A percentile compares a stretch with the other conserved stretches of the same genome.
phyloP scores from a whole-genome alignment of 2,797 vertebrate species.

The Gephyroberyx darwinii region DNA sequence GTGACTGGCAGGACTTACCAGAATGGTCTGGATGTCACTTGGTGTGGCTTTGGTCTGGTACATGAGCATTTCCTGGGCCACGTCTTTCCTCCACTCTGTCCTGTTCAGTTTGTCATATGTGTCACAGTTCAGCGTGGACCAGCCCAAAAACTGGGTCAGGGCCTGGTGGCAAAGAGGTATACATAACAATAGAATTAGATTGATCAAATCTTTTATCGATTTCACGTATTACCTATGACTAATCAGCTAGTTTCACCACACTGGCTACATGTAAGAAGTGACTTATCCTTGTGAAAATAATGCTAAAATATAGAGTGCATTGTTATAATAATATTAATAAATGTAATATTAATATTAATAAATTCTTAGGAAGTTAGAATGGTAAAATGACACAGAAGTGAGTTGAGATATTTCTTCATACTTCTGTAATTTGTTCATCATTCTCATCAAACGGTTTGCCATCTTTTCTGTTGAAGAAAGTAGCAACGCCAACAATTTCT shows the following conservation, averaged over 20 bases:
- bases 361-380: too few relatives aligned
- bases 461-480: slow-evolving; percentile 93
- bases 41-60: slow-evolving; percentile 87
- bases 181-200: background rate
- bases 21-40: slow-evolving; percentile 84
- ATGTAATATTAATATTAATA: background rate
- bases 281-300: too few relatives aligned
- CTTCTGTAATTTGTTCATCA: slow-evolving; percentile 94
- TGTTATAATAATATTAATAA: slow-evolving; percentile 3
- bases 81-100: slow-evolving; percentile 89
- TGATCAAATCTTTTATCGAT: background rate
- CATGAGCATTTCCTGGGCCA: slow-evolving; percentile 92
- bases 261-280: background rate
- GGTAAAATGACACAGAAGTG: too few relatives aligned
- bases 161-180: slow-evolving; percentile 75
- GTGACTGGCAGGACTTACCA: slow-evolving; percentile 78
- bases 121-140: slow-evolving; percentile 94
- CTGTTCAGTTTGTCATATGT: slow-evolving; percentile 93
- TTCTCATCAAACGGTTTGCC: slow-evolving; percentile 92
- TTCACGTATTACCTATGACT: background rate
- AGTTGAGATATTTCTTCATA: slow-evolving; percentile 40
- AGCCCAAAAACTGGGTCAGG: slow-evolving; percentile 94
- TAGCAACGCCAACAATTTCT: slow-evolving; percentile 94
- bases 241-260: background rate
- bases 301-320: background rate